Conservation (phyloP, 2,888 invertebrate species). For the Cataglyphis cursor region DNA sequence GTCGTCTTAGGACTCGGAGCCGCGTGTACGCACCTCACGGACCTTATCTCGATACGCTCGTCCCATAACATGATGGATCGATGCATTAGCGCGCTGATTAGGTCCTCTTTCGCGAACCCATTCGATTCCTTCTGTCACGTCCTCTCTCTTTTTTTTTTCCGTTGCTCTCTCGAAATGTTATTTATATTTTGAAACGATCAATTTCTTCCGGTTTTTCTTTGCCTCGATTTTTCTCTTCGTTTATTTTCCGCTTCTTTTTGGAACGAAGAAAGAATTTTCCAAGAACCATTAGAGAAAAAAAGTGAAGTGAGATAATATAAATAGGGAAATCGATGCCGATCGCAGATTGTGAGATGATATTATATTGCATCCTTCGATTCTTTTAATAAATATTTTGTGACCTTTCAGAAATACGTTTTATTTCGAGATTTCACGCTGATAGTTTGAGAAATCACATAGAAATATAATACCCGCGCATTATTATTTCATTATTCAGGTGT, state of each 20-base stretch:
- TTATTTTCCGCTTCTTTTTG: background rate
- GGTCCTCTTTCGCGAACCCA: conserved; percentile 62
- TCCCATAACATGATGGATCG: conserved; percentile 83
- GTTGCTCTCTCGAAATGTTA: conserved; percentile 4
- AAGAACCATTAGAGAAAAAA: background rate
- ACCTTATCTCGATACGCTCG: conserved; percentile 74
- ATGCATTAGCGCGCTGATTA: conserved; percentile 84
- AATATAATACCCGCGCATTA: background rate
- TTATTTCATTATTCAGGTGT: background rate
- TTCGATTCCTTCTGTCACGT: conserved; percentile 7
- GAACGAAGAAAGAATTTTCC: background rate
- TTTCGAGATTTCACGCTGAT: background rate
- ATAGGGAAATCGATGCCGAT: conserved; percentile 70
- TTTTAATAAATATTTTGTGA: background rate
- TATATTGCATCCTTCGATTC: background rate
- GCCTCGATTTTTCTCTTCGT: background rate
- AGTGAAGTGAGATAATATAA: conserved; percentile 67
- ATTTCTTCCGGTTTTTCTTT: conserved; percentile 13
- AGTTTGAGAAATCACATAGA: background rate
- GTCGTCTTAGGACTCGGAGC: conserved; percentile 50
- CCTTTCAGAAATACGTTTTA: background rate
- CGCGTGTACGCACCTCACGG: conserved; percentile 58
- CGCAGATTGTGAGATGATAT: background rate
- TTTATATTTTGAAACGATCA: background rate
- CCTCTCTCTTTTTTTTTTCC: conserved; percentile 28